Base-by-base conservation (phyloP, 2,888 invertebrate genomes). In the Hetaerina titia region DNA sequence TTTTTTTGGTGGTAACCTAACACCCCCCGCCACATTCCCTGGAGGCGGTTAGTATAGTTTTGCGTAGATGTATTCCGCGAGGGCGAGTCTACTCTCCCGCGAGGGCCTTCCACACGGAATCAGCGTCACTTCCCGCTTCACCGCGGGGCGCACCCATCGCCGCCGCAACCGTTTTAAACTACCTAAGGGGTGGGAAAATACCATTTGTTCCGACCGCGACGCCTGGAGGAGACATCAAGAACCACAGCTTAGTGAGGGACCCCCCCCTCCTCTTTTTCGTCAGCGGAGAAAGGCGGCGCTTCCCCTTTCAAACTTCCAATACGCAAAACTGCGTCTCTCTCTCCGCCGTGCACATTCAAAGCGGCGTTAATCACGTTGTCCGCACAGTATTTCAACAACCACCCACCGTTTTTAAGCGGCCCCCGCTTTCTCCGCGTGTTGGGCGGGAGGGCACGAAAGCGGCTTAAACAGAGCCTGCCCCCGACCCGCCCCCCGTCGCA, bases 281-380 rank as follows among this genome's bases (percentile, higher is more conserved):
- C 45, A 4, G 45, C 45, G 45, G 45, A 45, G 45, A 45, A 45
- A 45, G 45, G 45, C 45, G 45, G 2, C 45, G 31, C 22, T 45
- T 15, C 31, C 15, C 31, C 11, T 81, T 31, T 81, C 81, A 25
- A 81, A 81, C 81, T 25, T 31, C 81, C 81, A 31, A 81, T 81
- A 81, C 81, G 81, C 31, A 81, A 31, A 81, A 31, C 81, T 31
- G 81, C n/a, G 19, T 31, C 31, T 31, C 45, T 81, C 31, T n/a
- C 69, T 19, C 13, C 22, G 4, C n/a, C 25, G 31, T 31, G 25
- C 25, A 74, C 74, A 31, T 31, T 81, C 81, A 81, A 81, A 81
- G 81, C 81, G 81, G 81, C 31, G 81, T 81, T 81, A 31, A 81
- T 81, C 81, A 81, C 81, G 81, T 81, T n/a, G 81, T 31, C 81